Conservation (phyloP, 1,140 invertebrate species). For the Sesamia nonagrioides region DNA sequence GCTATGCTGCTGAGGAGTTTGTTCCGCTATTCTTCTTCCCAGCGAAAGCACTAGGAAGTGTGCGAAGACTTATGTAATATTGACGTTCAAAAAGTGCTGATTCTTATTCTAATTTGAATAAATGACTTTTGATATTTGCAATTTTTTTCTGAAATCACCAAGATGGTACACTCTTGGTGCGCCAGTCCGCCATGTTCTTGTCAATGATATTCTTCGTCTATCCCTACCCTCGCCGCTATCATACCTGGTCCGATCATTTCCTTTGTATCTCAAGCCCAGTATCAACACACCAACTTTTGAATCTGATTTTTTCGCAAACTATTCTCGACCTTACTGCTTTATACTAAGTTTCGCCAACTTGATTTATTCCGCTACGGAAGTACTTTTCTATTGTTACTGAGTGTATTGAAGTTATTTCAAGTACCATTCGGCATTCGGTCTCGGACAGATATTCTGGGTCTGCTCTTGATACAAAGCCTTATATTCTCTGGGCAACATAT, state of each 20-base stretch:
- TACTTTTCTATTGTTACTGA: constrained; percentile 20
- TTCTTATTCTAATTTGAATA: too few species aligned
- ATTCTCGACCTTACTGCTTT: constrained; percentile 19
- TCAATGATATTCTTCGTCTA: too few species aligned
- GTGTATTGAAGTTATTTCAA: constrained; percentile 12
- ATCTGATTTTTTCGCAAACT: background rate
- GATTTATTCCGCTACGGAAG: constrained; percentile 16
- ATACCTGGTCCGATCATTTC: background rate
- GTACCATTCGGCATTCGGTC: background rate
- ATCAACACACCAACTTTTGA: constrained; percentile 3
- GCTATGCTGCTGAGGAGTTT: too few species aligned
- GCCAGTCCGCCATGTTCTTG: too few species aligned
- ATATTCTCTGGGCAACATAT: too few species aligned
- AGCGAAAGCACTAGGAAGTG: too few species aligned
- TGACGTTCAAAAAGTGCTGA: too few species aligned
- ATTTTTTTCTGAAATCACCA: too few species aligned
- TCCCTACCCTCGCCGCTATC: background rate
- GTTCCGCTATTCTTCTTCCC: too few species aligned
- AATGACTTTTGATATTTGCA: too few species aligned
- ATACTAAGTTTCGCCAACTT: constrained; percentile 1
- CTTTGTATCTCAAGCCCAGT: background rate
- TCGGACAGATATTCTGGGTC: background rate
- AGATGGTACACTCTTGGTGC: too few species aligned
- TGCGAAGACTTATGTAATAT: too few species aligned
- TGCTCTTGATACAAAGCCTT: background rate